Conservation (phyloP, 2,888 invertebrate genomes). For the Cordilura impudica region DNA sequence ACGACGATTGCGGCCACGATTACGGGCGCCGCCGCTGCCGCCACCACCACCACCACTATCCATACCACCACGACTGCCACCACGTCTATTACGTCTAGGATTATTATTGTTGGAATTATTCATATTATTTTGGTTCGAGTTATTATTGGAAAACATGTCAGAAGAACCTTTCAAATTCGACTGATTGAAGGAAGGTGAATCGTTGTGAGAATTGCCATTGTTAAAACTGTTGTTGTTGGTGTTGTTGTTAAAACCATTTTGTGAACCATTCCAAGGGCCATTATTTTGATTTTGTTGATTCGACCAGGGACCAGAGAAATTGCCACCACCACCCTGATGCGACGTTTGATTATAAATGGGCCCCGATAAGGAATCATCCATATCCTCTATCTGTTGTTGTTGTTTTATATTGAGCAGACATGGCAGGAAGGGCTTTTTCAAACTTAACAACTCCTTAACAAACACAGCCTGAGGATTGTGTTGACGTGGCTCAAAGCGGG, state of each 20-base stretch:
- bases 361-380: constrained; percentile 65
- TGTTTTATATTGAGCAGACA: constrained; percentile 73
- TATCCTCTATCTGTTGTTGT: constrained; percentile 64
- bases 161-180: constrained; percentile 35
- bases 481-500: constrained; percentile 75
- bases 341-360: constrained; percentile 51
- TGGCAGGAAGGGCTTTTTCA: constrained; percentile 74
- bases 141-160: constrained; percentile 56
- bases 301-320: constrained; percentile 43
- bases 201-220: constrained; percentile 54
- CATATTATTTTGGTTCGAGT: constrained; percentile 50
- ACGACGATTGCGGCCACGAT: constrained; percentile 68
- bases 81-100: constrained; percentile 53
- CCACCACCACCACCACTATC: constrained; percentile 63
- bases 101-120: constrained; percentile 24
- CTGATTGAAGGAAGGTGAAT: constrained; percentile 59
- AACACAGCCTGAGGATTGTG: constrained; percentile 76
- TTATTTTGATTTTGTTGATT: constrained; percentile 51
- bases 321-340: constrained; percentile 27
- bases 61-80: constrained; percentile 49
- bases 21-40: constrained; percentile 68
- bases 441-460: constrained; percentile 71
- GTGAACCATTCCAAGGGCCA: constrained; percentile 58
- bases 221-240: constrained; percentile 59
- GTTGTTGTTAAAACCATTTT: constrained; percentile 66